phyloP scores from a whole-genome alignment of 2,797 vertebrate genomes.

The Thaleichthys pacificus region DNA sequence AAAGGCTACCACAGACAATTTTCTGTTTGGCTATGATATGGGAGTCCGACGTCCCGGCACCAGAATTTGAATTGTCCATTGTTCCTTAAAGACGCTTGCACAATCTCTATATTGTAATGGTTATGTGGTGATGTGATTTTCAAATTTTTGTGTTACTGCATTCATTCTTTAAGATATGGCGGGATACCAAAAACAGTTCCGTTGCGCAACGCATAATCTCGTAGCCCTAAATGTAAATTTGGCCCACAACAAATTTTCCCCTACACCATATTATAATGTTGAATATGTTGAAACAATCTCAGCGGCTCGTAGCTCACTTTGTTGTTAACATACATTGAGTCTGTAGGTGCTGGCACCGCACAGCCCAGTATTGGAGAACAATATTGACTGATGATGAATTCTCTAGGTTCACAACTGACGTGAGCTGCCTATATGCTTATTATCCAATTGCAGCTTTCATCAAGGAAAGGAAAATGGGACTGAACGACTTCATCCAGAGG shows the following conservation, averaged over 20 bases:
- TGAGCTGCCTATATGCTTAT: conserved; percentile 2
- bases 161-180: not conserved
- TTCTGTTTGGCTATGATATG: not conserved
- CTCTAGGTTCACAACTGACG: conserved; percentile 33
- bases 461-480: conserved; percentile 82
- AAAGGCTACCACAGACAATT: too few relatives aligned
- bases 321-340: not conserved
- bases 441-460: conserved; percentile 73
- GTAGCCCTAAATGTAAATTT: conserved; percentile 33
- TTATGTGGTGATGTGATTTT: not conserved
- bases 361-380: not conserved
- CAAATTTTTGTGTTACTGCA: conserved; percentile 5
- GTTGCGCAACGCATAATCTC: conserved; percentile 63
- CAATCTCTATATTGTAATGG: not conserved
- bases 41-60: not conserved
- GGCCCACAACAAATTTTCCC: too few relatives aligned
- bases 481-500: conserved; percentile 82
- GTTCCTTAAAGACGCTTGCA: not conserved
- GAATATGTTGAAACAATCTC: not conserved
- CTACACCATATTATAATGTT: not conserved
- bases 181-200: conserved; percentile 37
- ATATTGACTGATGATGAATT: conserved; percentile 20
- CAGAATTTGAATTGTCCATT: not conserved
- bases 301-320: not conserved
- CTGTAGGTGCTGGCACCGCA: too few relatives aligned